Evolutionary conservation across 1,140 invertebrate species (phyloP).

Genomic region (Coelopa frigida): DNA sequence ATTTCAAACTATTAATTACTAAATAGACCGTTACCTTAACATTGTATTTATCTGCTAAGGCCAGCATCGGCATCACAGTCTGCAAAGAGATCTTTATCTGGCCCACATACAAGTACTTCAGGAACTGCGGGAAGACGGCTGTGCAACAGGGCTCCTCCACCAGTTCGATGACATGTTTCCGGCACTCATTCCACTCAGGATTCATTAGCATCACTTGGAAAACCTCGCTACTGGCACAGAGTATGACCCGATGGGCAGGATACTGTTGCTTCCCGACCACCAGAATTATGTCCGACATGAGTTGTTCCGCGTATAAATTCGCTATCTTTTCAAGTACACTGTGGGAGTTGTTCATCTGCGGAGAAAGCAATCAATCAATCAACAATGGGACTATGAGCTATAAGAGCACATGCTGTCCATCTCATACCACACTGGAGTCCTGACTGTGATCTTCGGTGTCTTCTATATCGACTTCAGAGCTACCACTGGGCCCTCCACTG

Average conservation of each 20-base stretch:
- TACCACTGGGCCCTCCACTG: background rate
- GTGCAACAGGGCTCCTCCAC: conserved; percentile 79
- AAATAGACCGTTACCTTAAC: conserved; percentile 56
- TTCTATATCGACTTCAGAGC: conserved; percentile 2
- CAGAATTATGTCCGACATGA: conserved; percentile 80
- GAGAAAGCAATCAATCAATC: background rate
- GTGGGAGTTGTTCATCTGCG: conserved; percentile 70
- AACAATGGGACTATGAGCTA: background rate
- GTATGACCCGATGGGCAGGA: conserved; percentile 82
- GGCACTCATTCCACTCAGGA: conserved; percentile 84
- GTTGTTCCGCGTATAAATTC: conserved; percentile 68
- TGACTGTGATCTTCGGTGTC: conserved; percentile 9
- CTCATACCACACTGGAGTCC: conserved; percentile 19
- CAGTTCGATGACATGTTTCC: conserved; percentile 72
- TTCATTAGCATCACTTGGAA: conserved; percentile 96
- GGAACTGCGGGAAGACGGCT: conserved; percentile 79
- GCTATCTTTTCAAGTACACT: conserved; percentile 75
- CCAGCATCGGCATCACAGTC: conserved; percentile 77
- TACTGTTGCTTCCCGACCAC: conserved; percentile 73
- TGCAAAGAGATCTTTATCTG: conserved; percentile 75
- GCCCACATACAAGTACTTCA: conserved; percentile 90
- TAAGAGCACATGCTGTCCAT: no score
- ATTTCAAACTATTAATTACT: conserved; percentile 6
- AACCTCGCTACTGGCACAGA: conserved; percentile 92
- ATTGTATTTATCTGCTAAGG: conserved; percentile 90